These are phyloP conservation scores for Hydropotes inermis DNA, from an alignment of 2,113 vertebrate species.

Conservation along the genomic window DNA sequence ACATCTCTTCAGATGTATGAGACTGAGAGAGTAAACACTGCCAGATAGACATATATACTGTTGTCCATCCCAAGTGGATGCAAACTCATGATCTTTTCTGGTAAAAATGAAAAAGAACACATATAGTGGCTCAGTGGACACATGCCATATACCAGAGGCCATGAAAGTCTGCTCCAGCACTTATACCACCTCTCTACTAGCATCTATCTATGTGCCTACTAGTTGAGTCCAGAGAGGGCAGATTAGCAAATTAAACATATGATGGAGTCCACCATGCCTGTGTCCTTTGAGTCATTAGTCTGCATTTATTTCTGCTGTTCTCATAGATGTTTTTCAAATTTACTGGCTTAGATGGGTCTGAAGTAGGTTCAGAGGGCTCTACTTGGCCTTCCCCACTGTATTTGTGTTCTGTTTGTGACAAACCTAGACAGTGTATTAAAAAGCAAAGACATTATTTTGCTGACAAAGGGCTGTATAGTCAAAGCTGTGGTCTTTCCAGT, in stretches of 20 bases:
- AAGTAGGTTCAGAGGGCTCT: background rate
- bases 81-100: background rate
- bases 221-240: background rate
- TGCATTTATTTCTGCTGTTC: background rate
- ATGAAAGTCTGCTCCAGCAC: background rate
- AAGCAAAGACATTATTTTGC: background rate
- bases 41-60: background rate
- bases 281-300: background rate
- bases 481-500: background rate
- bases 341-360: background rate
- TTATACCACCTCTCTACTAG: background rate
- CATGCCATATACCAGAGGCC: background rate
- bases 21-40: background rate
- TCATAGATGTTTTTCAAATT: background rate
- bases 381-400: background rate
- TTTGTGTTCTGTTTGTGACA: background rate
- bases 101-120: background rate
- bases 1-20: background rate
- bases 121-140: background rate
- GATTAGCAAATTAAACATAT: background rate
- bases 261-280: background rate
- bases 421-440: background rate
- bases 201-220: background rate
- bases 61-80: background rate
- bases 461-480: background rate